Evolutionary conservation across 2,888 invertebrate species (phyloP), one percentile per base, ranked within the genome.

Genomic region (Onchidella celtica): DNA sequence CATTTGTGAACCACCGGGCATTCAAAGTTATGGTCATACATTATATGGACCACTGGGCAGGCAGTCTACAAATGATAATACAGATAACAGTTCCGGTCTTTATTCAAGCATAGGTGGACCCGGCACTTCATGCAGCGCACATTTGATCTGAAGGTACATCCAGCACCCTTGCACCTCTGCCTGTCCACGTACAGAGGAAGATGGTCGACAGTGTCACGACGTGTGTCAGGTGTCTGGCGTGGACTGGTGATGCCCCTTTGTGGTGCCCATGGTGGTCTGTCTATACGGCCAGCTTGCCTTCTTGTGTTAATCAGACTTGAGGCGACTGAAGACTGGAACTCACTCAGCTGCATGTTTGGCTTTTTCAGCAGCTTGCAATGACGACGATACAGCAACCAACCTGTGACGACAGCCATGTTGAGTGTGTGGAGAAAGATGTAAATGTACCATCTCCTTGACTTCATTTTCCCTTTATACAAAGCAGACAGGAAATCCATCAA

Each of bases 351-450:
- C 57, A 81, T 77, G 65, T 69, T 70, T 69, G 79, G 69, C 21
- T 59, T 14, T 3, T 81, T 55, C 55, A 83, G 47, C 34, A 82
- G 68, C 0, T 38, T 63, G 59, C 78, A 78, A 34, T 82, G 79
- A 14, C 80, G 55, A 29, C 82, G 83, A 55, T 83, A 85, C 70
- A 75, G 80, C 0, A 85, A 65, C 83, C 85, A 86, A 27, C 80
- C 72, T 61, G 78, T 85, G 27, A 85, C 81, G 4, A 79, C 75
- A n/a, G 83, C 81, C 29, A 85, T 79, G 34, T 79, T 74, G 32
- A 86, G 36, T 0, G 82, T 82, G 38, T 84, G 86, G 72, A 77
- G 82, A 55, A 84, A 84, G 32, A 86, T 70, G 79, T 84, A 84
- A 81, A 83, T 79, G 68, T 83, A 85, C 77, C 80, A 83, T 21